These are phyloP conservation scores for Sebastes nivosus DNA, from an alignment of 2,797 vertebrate species.

Conservation along the genomic window DNA sequence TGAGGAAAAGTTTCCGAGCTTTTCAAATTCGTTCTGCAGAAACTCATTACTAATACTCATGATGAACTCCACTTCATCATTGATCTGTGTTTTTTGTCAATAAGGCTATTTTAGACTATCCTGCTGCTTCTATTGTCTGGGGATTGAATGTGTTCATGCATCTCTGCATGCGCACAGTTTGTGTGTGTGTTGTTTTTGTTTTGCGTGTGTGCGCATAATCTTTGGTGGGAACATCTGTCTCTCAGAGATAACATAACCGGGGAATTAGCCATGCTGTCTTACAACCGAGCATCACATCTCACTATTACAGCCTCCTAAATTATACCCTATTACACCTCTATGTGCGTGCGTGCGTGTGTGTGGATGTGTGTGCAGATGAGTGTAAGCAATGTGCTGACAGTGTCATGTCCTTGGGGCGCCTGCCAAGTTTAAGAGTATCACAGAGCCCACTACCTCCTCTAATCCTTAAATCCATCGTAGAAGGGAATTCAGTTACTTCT, in stretches of 20 bases:
- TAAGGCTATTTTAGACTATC: constrained; percentile 54
- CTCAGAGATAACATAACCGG: constrained; percentile 77
- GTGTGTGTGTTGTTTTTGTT: constrained; percentile 29
- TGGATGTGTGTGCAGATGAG: constrained; percentile 21
- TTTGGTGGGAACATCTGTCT: constrained; percentile 77
- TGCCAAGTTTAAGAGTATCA: constrained; percentile 68
- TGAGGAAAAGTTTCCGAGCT: constrained; percentile 31
- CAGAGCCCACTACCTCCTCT: constrained; percentile 52
- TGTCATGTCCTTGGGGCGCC: constrained; percentile 68
- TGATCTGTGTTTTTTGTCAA: constrained; percentile 64
- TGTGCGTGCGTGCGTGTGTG: constrained; percentile 2
- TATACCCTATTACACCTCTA: constrained; percentile 70
- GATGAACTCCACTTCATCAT: constrained; percentile 61
- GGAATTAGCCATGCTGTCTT: constrained; percentile 79
- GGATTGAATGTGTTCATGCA: constrained; percentile 44
- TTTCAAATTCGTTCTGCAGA: constrained; percentile 25
- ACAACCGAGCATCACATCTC: constrained; percentile 71
- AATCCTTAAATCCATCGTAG: constrained; percentile 63
- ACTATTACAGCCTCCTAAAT: constrained; percentile 72
- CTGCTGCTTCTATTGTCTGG: constrained; percentile 53
- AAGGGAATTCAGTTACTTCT: constrained; percentile 41
- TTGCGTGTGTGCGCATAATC: constrained; percentile 58
- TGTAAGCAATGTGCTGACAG: constrained; percentile 63
- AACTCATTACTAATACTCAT: constrained; percentile 51
- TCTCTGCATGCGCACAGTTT: constrained; percentile 33